Conservation (phyloP, 2,888 invertebrate genomes). For the Timandra comae region DNA sequence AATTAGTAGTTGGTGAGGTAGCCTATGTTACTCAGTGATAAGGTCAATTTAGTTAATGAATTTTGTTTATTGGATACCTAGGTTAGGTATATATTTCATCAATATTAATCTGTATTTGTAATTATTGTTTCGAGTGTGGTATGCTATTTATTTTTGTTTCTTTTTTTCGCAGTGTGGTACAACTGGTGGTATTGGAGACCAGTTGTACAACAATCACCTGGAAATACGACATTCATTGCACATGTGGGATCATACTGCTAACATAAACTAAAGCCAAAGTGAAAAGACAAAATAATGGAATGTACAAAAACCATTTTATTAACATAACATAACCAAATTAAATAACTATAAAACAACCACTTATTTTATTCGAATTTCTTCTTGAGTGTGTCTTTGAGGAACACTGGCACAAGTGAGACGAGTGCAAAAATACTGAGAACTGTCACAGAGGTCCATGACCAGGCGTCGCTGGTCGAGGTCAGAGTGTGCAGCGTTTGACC, state of each 20-base stretch:
- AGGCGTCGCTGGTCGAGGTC: conserved; percentile 90
- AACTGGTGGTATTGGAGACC: conserved; percentile 92
- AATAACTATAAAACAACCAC: conserved; percentile 24
- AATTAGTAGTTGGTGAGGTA: neutral
- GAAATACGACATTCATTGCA: conserved; percentile 78
- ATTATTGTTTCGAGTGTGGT: too few relatives aligned
- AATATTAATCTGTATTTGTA: too few relatives aligned
- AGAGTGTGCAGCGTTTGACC: conserved; percentile 96
- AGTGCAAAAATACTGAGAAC: conserved; percentile 87
- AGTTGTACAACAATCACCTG: conserved; percentile 75
- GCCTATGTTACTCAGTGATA: neutral
- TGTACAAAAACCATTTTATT: conserved; percentile 56
- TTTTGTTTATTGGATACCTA: too few relatives aligned
- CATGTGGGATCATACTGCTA: conserved; percentile 85
- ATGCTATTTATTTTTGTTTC: conserved; percentile 13
- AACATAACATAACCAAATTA: conserved; percentile 50
- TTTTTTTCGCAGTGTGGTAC: conserved; percentile 83
- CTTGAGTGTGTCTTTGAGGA: conserved; percentile 87
- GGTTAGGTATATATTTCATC: too few relatives aligned
- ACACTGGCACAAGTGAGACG: conserved; percentile 90
- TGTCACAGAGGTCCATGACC: conserved; percentile 91
- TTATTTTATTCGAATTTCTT: conserved; percentile 83
- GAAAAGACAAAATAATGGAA: conserved; percentile 39
- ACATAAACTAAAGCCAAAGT: conserved; percentile 23
- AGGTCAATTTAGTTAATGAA: neutral